Evolutionary conservation across 2,797 vertebrate species (phyloP), one percentile per base, ranked within the genome.

Genomic region (Phyllotis vaccarum): DNA sequence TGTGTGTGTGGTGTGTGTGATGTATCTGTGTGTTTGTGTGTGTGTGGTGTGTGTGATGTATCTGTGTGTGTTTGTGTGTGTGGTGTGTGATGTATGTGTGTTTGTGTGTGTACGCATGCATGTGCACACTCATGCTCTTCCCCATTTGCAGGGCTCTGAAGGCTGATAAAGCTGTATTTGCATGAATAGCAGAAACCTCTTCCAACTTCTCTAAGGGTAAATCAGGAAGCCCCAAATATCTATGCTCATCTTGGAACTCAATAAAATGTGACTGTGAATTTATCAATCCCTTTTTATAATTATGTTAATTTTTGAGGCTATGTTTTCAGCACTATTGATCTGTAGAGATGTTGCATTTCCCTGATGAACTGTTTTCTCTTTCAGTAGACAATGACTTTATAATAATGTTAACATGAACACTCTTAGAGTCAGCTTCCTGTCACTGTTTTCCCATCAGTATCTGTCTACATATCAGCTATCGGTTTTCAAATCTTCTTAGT

Each of bases 361-460:
- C 22, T 46, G 12, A 7, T 14, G 29, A 70, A 66, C 72, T 54
- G 13, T 74, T 83, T 34, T 31, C 46, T 56, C 31, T 54, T 54
- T 34, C 14, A 3, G 17, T 22, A 79, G 22, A n/a, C 40, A 16
- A 13, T 64, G 40, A 56, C 12, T 46, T 70, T 56, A 68, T n/a
- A n/a, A 83, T 29, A 81, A 78, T 81, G 60, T 24, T 86, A 72
- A 72, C n/a, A 72, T 9, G 2, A 72, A 31, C 9, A 72, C 40
- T 72, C 68, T 22, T 86, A 92, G 8, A 78, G 19, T 58, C 68
- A 56, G 3, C 68, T 76, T 89, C 90, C 24, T 93, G 22, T 78
- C 37, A 72, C 62, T 94, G n/a, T 95, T 29, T 81, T 75, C 68
- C 56, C 46, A 54, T 75, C 81, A 96, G 21, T 72, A 94, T 62